These are phyloP conservation scores for Morone chrysops DNA, from an alignment of 2,113 vertebrate genomes.

Conservation along the genomic window DNA sequence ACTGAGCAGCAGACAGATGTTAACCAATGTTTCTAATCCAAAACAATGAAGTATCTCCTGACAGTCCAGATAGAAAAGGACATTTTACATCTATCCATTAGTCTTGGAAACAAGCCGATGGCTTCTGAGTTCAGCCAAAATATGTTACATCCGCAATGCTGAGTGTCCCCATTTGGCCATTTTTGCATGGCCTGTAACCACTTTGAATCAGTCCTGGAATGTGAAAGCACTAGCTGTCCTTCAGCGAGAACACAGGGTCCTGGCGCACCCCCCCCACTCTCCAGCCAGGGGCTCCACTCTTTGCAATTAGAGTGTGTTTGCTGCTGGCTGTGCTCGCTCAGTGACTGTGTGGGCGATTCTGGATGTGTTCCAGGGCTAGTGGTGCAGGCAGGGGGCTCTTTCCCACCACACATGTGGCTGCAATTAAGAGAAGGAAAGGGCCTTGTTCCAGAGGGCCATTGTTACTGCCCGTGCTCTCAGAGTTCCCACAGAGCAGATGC, in stretches of 20 bases:
- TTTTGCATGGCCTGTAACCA: conserved; percentile 64
- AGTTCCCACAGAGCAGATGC: conserved; percentile 80
- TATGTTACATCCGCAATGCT: conserved; percentile 41
- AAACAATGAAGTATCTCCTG: conserved; percentile 46
- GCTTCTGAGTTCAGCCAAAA: conserved; percentile 59
- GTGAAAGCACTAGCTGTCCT: conserved; percentile 74
- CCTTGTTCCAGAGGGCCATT: conserved; percentile 72
- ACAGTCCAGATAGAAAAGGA: conserved; percentile 53
- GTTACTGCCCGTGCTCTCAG: conserved; percentile 66
- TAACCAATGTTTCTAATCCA: conserved; percentile 56
- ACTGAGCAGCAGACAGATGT: conserved; percentile 62
- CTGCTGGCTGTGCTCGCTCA: conserved; percentile 77
- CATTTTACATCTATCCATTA: conserved; percentile 70
- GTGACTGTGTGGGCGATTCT: conserved; percentile 77
- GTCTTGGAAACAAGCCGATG: conserved; percentile 58
- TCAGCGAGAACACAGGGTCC: conserved; percentile 67
- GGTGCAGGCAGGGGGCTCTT: conserved; percentile 76
- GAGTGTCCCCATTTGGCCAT: conserved; percentile 50
- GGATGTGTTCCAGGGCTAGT: conserved; percentile 71
- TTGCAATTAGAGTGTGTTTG: conserved; percentile 82
- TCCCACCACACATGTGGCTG: conserved; percentile 77
- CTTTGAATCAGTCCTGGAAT: conserved; percentile 68
- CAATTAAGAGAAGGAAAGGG: conserved; percentile 79
- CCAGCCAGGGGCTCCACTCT: conserved; percentile 78
- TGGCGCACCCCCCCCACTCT: conserved; percentile 62